A percentile compares a stretch with the other conserved stretches of the same genome.
Conservation (phyloP, 2,113 vertebrate species). For the Alexandromys fortis region DNA sequence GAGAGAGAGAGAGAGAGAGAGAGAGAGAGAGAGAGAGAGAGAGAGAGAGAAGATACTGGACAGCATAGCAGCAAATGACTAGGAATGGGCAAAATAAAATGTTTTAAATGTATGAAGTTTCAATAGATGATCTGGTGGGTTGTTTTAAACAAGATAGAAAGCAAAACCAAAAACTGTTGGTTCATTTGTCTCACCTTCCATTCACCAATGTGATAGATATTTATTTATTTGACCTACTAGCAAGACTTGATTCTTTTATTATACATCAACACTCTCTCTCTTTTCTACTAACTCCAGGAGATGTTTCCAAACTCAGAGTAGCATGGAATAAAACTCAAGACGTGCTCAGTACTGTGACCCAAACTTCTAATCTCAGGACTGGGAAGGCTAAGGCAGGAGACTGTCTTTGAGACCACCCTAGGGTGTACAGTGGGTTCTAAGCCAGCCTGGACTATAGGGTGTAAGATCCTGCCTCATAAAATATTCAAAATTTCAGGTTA, state of each 20-base stretch:
- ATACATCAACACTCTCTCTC: neutral
- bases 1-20: neutral
- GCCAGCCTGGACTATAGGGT: neutral
- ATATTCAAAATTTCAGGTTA: conserved; percentile 4
- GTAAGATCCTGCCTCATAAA: neutral
- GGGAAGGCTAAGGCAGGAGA: neutral
- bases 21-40: neutral
- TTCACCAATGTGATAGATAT: neutral
- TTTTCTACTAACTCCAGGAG: neutral
- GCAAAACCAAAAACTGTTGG: neutral
- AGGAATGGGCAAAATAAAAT: neutral
- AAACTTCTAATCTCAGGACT: neutral
- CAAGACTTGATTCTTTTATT: neutral
- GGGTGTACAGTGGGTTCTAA: neutral
- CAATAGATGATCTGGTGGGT: neutral
- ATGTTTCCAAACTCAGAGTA: neutral
- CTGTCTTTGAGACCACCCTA: neutral
- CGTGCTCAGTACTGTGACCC: too few species aligned
- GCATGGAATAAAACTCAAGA: neutral
- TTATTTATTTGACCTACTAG: neutral
- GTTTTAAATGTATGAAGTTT: neutral
- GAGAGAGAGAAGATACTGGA: neutral
- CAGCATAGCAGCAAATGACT: neutral
- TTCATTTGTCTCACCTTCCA: neutral
- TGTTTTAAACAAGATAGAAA: neutral